Base-by-base conservation (phyloP, 2,797 vertebrate genomes). In the Taeniopygia guttata region DNA sequence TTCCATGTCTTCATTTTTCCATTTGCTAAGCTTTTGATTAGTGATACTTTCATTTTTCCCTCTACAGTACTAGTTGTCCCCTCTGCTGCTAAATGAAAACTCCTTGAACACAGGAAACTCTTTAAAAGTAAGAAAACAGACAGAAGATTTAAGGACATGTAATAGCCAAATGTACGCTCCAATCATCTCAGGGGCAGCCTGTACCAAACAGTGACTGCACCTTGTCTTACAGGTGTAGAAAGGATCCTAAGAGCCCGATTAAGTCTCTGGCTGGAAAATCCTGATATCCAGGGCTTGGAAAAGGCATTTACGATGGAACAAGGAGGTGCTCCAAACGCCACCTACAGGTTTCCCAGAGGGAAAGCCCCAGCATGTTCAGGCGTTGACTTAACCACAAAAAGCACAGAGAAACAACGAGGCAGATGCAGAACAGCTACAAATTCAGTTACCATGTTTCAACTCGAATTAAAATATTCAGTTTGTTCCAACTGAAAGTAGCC, bases 271-370 rank as follows among this genome's bases (percentile, higher is more conserved):
- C 32, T 58, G 77, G 43, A 63, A 87, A 87, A 86, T 25, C 58
- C 27, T 5, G 1, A 73, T 45, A 59, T 10, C 29, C 43, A 20
- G 46, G 10, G 13, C 43, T 38, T 79, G 80, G 63, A 56, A 89
- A 59, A 84, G 23, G 16, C 26, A 34, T 59, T 67, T 56, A 48
- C 6, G 3, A 3, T 0, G 4, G 34, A 56, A 45, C 63, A 84
- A 73, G 26, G 10, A 69, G 29, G 32, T 13, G 25, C 46, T 76
- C 36, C 62, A 45, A 81, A 73, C 49, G 82, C 94, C 94, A 95
- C 89, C 93, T 96, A 46, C 69, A 93, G 94, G 95, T 45, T 79
- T 86, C 21, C 42, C 2, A 1, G 16, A 56, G 32, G 63, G 62
- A 94, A 86, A 84, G 69, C 32, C 26, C 32, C 66, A 55, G 12